phyloP scores from a whole-genome alignment of 1,140 invertebrate species.

The Oscheius sp. region DNA sequence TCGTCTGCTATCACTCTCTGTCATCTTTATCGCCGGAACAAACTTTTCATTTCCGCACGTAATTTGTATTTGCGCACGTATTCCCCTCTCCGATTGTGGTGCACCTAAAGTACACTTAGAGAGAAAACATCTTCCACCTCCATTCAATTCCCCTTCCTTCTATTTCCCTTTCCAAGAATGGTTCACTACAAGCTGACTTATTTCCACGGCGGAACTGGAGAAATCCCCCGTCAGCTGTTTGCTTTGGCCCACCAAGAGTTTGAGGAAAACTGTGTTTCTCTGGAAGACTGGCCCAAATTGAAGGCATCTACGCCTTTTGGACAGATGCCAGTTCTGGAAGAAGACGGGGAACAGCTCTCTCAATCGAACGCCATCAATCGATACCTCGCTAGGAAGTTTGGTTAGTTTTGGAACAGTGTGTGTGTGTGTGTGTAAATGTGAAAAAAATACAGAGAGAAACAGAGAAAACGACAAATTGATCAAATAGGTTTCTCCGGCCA shows the following conservation, averaged over 20 bases:
- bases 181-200: not conserved
- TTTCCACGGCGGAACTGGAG: not conserved
- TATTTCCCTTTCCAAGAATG: slow-evolving; percentile 3
- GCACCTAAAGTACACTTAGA: too few relatives aligned
- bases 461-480: too few relatives aligned
- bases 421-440: too few relatives aligned
- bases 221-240: slow-evolving; percentile 8
- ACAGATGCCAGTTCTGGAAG: slow-evolving; percentile 60
- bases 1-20: too few relatives aligned
- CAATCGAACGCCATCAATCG: slow-evolving; percentile 54
- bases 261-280: slow-evolving; percentile 41
- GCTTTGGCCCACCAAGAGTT: slow-evolving; percentile 37
- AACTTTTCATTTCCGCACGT: too few relatives aligned
- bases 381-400: slow-evolving; percentile 56
- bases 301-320: slow-evolving; percentile 42
- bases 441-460: not conserved
- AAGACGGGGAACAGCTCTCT: slow-evolving; percentile 56
- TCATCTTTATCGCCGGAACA: too few relatives aligned
- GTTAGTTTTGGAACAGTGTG: too few relatives aligned
- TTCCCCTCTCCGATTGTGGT: too few relatives aligned
- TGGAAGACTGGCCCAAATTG: slow-evolving; percentile 42
- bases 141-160: too few relatives aligned
- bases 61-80: too few relatives aligned
- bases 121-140: too few relatives aligned
- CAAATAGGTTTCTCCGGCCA: slow-evolving; percentile 42